Evolutionary conservation across 2,888 invertebrate genomes (phyloP).

Genomic region (Amiota mariae): DNA sequence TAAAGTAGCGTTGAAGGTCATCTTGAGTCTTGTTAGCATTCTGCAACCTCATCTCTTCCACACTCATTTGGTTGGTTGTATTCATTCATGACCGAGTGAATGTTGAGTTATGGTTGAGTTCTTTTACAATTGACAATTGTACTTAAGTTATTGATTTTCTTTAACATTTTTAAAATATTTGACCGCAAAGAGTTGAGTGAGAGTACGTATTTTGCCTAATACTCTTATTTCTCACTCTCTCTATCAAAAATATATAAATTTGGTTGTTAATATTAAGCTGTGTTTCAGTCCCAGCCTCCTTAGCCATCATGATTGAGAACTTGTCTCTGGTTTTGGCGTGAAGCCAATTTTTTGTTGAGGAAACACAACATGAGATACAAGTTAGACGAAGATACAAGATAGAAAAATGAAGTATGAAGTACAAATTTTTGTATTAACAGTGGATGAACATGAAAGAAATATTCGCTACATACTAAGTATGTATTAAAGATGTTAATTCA

Average conservation of each 20-base stretch:
- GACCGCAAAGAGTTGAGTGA: constrained; percentile 14
- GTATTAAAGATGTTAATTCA: no score
- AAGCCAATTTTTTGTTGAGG: no score
- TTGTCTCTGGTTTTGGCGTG: background rate
- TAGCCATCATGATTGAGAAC: background rate
- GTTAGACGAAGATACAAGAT: background rate
- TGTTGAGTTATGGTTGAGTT: no score
- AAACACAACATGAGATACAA: background rate
- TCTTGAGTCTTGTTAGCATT: no score
- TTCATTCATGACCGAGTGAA: no score
- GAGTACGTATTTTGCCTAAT: background rate
- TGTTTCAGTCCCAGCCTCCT: background rate
- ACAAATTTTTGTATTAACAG: background rate
- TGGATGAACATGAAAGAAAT: no score
- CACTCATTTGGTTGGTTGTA: no score
- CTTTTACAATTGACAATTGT: background rate
- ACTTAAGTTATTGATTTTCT: constrained; percentile 21
- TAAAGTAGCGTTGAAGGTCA: no score
- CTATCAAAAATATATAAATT: background rate
- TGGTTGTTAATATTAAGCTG: background rate
- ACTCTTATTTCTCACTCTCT: background rate
- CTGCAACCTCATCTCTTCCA: no score
- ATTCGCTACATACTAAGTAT: no score
- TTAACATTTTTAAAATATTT: constrained; percentile 8
- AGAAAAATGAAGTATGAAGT: background rate